Base-by-base conservation (phyloP, 1,140 invertebrate species). In the Saccostrea echinata region DNA sequence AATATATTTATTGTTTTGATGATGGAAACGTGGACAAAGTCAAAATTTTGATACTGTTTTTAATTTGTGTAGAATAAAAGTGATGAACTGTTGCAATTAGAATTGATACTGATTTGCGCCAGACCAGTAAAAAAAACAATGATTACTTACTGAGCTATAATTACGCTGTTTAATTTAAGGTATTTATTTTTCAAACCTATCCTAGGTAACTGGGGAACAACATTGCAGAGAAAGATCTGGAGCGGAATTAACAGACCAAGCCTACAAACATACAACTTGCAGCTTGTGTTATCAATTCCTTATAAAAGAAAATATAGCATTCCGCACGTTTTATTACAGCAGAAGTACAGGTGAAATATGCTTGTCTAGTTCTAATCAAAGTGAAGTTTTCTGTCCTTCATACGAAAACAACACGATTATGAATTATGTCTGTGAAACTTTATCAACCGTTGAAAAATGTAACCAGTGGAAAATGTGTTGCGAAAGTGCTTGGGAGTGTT, bases 391-490 rank as follows among this genome's bases (percentile, higher is more conserved):
- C 11, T 76, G 68, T 30, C 68, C 68, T 18, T 33, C 68, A 30
- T 27, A 76, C 13, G 68, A 76, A 0, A 33, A 76, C 27, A 11
- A 30, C 2, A 76, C 81, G 4, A 52, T 35, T n/a, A 52, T 83
- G 24, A 24, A 51, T 21, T 52, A 52, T 24, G 81, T 83, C 16
- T 83, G 81, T 83, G n/a, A 18, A 76, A 84, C 16, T 64, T 18
- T 53, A 55, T 84, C 21, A 16, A 9, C 18, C 12, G 30, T 18
- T 0, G 43, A 43, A 43, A 84, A 71, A n/a, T 68, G 24, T 18
- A 55, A 16, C 9, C 57, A 87, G 27, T 87, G 81, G 86, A 51
- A 30, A 30, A 13, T 18, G 61, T 87, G 86, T 43, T 87, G 86
- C 27, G 13, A 68, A 33, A 82, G 83, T 71, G 86, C 86, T 52